Evolutionary conservation across 2,888 invertebrate genomes (phyloP).

Genomic region (Orthosia gracilis): DNA sequence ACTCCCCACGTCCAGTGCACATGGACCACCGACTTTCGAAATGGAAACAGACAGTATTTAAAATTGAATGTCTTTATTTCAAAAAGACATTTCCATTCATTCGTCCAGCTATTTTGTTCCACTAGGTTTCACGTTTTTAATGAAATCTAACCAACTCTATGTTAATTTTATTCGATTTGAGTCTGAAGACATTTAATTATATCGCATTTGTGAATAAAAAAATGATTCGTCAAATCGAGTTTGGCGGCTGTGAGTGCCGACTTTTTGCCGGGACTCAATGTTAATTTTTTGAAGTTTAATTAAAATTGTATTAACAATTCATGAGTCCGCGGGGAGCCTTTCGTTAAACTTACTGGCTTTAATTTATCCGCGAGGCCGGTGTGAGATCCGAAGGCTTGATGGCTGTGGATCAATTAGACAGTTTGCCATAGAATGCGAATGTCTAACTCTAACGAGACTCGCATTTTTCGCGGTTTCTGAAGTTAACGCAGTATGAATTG

Average conservation of each 20-base stretch:
- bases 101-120: conserved; percentile 18
- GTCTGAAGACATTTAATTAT: conserved; percentile 61
- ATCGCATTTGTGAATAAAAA: conserved; percentile 57
- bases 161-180: conserved; percentile 46
- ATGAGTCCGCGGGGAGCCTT: conserved; percentile 78
- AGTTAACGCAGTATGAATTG: conserved; percentile 14
- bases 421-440: conserved; percentile 40
- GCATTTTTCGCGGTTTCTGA: conserved; percentile 48
- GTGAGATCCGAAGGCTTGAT: conserved; percentile 51
- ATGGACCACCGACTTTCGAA: conserved; percentile 41
- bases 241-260: conserved; percentile 56
- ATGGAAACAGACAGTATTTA: conserved; percentile 32
- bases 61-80: conserved; percentile 46
- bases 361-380: conserved; percentile 61
- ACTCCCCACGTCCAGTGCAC: conserved; percentile 34
- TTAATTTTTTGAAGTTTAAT: conserved; percentile 80
- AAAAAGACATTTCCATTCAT: conserved; percentile 47
- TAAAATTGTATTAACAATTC: conserved; percentile 82
- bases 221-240: conserved; percentile 66
- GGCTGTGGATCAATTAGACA: conserved; percentile 61
- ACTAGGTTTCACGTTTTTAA: conserved; percentile 22
- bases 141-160: conserved; percentile 60
- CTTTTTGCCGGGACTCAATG: conserved; percentile 66
- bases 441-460: conserved; percentile 37
- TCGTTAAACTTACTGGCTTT: conserved; percentile 66